Evolutionary conservation across 2,888 invertebrate species (phyloP), one percentile per base, ranked within the genome.

Genomic region (Fragum fragum): DNA sequence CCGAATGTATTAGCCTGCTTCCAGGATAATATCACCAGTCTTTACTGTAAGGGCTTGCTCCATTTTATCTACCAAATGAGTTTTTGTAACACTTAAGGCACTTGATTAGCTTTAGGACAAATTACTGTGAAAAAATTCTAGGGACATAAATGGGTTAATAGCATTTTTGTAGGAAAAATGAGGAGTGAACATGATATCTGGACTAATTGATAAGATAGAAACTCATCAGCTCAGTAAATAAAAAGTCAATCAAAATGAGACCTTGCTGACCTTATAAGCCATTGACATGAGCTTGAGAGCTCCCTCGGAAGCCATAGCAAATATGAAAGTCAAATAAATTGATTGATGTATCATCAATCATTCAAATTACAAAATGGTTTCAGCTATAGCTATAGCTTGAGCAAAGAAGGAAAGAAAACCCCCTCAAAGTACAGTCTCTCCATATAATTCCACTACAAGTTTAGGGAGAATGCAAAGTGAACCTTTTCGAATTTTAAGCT

Each of bases 321-420:
- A 47, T 47, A 47, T 47, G 47, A 14, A 47, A 47, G 47, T 47
- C 47, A 47, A 47, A 47, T n/a, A 47, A 47, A 47, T 14, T 47
- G 47, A 47, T 47, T 5, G 47, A 47, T 47, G 47, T 2, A 47
- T n/a, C 47, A 47, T 47, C 47, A 47, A 47, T 47, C 47, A 47
- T n/a, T 47, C 14, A 47, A 47, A 47, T 47, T 57, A 57, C 57
- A 57, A 57, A 57, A 57, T 7, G 57, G 52, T 5, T 52, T 52
- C n/a, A 7, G 21, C 5, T 52, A n/a, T n/a, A n/a, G n/a, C n/a
- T n/a, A n/a, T n/a, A n/a, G n/a, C n/a, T n/a, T n/a, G n/a, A n/a
- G n/a, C n/a, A n/a, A n/a, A n/a, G n/a, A n/a, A n/a, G n/a, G n/a
- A n/a, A n/a, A n/a, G n/a, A n/a, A n/a, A n/a, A n/a, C n/a, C n/a